These are phyloP conservation scores for Actinia equina DNA, from an alignment of 64 coral and sea anemone genomes.

Conservation along the genomic window DNA sequence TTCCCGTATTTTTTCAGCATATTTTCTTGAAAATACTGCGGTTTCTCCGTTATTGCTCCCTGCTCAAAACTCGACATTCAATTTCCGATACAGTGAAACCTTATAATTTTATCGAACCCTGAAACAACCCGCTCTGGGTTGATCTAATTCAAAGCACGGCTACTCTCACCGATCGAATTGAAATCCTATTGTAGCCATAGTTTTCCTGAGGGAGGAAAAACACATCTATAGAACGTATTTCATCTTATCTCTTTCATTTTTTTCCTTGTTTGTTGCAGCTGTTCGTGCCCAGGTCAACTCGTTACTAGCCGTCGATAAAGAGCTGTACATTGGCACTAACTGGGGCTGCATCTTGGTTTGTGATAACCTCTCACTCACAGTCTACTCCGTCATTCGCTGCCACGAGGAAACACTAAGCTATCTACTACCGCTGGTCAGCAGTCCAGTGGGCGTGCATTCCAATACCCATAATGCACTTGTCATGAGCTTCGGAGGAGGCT, in stretches of 20 bases:
- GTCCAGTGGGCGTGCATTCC: neutral
- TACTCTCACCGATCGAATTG: too few relatives aligned
- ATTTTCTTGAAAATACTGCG: too few relatives aligned
- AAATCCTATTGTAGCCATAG: too few relatives aligned
- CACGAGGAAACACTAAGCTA: slow-evolving; percentile 77
- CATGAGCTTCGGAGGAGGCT: slow-evolving; percentile 84
- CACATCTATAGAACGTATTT: too few relatives aligned
- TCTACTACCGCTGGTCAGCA: slow-evolving; percentile 85
- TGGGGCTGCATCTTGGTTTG: slow-evolving; percentile 95
- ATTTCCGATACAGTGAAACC: too few relatives aligned
- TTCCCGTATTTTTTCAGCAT: too few relatives aligned
- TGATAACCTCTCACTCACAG: slow-evolving; percentile 82
- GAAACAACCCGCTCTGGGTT: too few relatives aligned
- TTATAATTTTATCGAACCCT: too few relatives aligned
- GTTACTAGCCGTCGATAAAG: slow-evolving; percentile 76
- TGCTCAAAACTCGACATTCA: too few relatives aligned
- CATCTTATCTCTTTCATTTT: neutral
- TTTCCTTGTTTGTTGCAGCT: slow-evolving; percentile 33
- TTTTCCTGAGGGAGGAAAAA: too few relatives aligned
- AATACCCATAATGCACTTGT: slow-evolving; percentile 59
- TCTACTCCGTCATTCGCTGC: slow-evolving; percentile 85
- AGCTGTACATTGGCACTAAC: slow-evolving; percentile 90
- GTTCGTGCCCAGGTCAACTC: slow-evolving; percentile 90
- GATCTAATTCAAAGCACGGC: too few relatives aligned
- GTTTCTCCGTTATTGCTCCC: too few relatives aligned